Percentiles rank a stretch among this genome's conserved stretches.
Conservation (phyloP, 2,113 vertebrate genomes). For the Gymnogyps californianus region DNA sequence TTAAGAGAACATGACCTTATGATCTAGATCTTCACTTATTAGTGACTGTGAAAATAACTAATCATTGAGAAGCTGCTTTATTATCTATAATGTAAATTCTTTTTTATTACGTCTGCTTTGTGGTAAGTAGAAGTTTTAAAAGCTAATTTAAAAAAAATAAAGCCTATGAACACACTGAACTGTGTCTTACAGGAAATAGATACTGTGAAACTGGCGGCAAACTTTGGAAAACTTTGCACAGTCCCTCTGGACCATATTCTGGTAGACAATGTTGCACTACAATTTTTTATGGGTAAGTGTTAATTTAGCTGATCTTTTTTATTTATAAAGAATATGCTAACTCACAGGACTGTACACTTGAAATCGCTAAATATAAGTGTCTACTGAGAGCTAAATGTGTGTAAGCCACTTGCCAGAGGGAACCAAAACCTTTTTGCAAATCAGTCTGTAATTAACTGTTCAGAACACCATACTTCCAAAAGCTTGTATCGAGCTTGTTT, state of each 20-base stretch:
- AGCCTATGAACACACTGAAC: background rate
- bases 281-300: constrained; percentile 98
- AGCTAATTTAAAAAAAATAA: background rate
- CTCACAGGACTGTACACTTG: background rate
- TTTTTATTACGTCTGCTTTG: background rate
- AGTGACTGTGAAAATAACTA: background rate
- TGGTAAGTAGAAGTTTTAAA: background rate
- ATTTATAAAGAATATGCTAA: background rate
- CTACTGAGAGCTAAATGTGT: background rate
- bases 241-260: constrained; percentile 97
- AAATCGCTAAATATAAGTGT: background rate
- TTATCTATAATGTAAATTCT: background rate
- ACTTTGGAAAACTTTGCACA: constrained; percentile 97
- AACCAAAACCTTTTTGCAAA: background rate
- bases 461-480: background rate
- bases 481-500: background rate
- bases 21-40: background rate
- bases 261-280: constrained; percentile 97
- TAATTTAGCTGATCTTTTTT: background rate
- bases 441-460: background rate
- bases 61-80: background rate
- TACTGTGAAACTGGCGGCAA: constrained; percentile 94
- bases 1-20: background rate
- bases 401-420: background rate
- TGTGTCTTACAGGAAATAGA: constrained; percentile 87